Evolutionary conservation across 2,888 invertebrate species (phyloP).

Genomic region (Monochamus alternatus): DNA sequence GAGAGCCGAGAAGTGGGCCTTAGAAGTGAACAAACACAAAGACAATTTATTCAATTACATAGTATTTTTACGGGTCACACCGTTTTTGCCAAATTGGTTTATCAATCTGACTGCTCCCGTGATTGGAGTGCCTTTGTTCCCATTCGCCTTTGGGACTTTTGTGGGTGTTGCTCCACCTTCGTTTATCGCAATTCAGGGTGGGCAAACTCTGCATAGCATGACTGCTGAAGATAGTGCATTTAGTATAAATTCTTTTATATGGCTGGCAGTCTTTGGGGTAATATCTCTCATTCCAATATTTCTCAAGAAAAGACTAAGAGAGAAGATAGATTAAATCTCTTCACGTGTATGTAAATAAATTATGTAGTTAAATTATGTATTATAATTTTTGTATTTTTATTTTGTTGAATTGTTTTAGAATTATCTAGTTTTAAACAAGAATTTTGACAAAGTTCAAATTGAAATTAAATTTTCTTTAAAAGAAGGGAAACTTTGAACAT

Average conservation of each 20-base stretch:
- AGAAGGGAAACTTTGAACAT: too few relatives aligned
- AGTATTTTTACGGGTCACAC: slow-evolving; percentile 96
- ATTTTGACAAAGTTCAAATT: too few relatives aligned
- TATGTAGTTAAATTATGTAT: slow-evolving; percentile 12
- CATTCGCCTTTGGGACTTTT: slow-evolving; percentile 97
- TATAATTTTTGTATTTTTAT: background rate
- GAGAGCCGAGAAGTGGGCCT: slow-evolving; percentile 88
- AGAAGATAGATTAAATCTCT: slow-evolving; percentile 79
- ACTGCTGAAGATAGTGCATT: slow-evolving; percentile 91
- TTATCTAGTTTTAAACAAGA: background rate
- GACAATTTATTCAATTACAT: slow-evolving; percentile 96
- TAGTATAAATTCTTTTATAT: slow-evolving; percentile 88
- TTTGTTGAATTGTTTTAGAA: background rate
- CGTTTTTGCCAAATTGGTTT: slow-evolving; percentile 99
- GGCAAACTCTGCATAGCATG: slow-evolving; percentile 94
- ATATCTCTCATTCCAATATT: slow-evolving; percentile 91
- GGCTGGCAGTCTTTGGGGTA: slow-evolving; percentile 85
- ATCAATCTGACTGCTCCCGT: slow-evolving; percentile 97
- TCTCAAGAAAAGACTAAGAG: slow-evolving; percentile 84
- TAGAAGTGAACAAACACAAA: slow-evolving; percentile 87
- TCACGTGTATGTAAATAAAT: background rate
- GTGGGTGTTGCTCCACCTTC: slow-evolving; percentile 97
- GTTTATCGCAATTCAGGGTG: slow-evolving; percentile 97
- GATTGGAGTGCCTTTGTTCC: slow-evolving; percentile 92
- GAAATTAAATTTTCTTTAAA: too few relatives aligned